Percentiles rank a stretch among this genome's conserved stretches.
Conservation (phyloP, 2,113 vertebrate genomes). For the human region GRCh38 chr15:90678001-90678500, state of each 20-base stretch:
- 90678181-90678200: neutral
- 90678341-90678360: neutral
- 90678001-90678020: neutral
- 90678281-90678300: neutral
- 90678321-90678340: neutral
- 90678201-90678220: neutral
- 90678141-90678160: neutral
- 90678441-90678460: neutral
- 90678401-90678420: accelerated
- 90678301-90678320: neutral
- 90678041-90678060: neutral
- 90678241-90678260: neutral
- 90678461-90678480: neutral
- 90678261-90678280: neutral
- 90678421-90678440: neutral
- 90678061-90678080: neutral
- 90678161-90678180: neutral
- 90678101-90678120: neutral
- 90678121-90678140: neutral
- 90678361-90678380: neutral
- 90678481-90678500: neutral
- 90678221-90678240: neutral
- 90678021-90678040: neutral
- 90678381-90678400: neutral
- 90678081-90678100: neutral